Conservation (phyloP, 2,888 invertebrate species). For the Esperia sulphurella region DNA sequence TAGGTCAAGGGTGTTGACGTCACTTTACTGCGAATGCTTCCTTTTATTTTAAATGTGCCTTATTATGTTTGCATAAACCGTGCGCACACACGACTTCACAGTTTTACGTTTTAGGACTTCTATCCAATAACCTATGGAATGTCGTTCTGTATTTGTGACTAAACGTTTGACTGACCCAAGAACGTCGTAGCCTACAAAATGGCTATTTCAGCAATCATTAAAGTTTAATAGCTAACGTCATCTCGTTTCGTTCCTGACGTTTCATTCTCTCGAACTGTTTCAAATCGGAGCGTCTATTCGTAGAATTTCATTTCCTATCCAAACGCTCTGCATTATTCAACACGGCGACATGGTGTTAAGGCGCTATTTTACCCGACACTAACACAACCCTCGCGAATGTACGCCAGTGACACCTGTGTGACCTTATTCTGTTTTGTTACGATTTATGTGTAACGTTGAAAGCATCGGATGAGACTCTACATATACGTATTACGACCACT, state of each 20-base stretch:
- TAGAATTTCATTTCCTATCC: slow-evolving; percentile 38
- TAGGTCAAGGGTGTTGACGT: neutral
- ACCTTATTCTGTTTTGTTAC: slow-evolving; percentile 13
- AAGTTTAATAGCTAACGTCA: neutral
- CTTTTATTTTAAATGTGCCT: neutral
- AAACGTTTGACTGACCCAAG: too few relatives aligned
- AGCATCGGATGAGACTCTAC: too few relatives aligned
- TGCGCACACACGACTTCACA: too few relatives aligned
- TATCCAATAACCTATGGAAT: too few relatives aligned
- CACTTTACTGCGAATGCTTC: neutral
- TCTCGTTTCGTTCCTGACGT: neutral
- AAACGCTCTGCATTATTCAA: slow-evolving; percentile 40
- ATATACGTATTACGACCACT: too few relatives aligned
- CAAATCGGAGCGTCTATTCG: slow-evolving; percentile 18
- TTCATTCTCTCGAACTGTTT: neutral
- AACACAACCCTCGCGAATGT: slow-evolving; percentile 11
- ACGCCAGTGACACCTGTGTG: slow-evolving; percentile 17
- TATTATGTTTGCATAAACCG: slow-evolving; percentile 4
- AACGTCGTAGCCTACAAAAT: too few relatives aligned
- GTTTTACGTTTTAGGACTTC: too few relatives aligned
- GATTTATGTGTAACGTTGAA: too few relatives aligned
- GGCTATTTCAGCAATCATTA: too few relatives aligned
- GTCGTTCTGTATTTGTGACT: too few relatives aligned
- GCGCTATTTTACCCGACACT: slow-evolving; percentile 20
- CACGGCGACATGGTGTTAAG: slow-evolving; percentile 30